These are phyloP conservation scores for Zaprionus lachaisei DNA, from an alignment of 1,140 invertebrate genomes.

Conservation along the genomic window DNA sequence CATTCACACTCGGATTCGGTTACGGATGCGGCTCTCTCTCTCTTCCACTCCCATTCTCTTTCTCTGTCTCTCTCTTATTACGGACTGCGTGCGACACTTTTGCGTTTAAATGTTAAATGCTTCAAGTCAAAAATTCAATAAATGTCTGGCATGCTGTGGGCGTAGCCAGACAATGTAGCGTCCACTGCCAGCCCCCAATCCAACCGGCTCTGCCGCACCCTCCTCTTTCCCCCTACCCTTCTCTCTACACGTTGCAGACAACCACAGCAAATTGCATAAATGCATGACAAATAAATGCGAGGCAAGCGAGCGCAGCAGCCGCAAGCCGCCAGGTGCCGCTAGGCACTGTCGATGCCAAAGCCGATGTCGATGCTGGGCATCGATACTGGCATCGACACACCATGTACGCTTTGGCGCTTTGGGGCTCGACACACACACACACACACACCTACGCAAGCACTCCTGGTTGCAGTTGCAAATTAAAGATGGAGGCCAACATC, in stretches of 20 bases:
- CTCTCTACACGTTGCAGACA: constrained; percentile 49
- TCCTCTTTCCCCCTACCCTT: not conserved
- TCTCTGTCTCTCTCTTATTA: constrained; percentile 7
- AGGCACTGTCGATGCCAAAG: not conserved
- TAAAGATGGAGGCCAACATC: constrained; percentile 12
- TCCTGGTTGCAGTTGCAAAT: constrained; percentile 1
- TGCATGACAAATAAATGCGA: constrained; percentile 11
- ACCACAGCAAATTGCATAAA: constrained; percentile 10
- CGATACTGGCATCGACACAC: constrained; percentile 11
- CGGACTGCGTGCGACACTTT: constrained; percentile 52
- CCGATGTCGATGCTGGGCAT: constrained; percentile 2
- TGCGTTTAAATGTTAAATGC: constrained; percentile 69
- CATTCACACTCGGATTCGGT: not conserved
- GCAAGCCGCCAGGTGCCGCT: constrained; percentile 1
- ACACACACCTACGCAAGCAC: not conserved
- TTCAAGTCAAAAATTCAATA: constrained; percentile 77
- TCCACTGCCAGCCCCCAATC: not conserved
- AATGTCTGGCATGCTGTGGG: constrained; percentile 57
- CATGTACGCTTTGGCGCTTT: constrained; percentile 3
- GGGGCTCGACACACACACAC: not conserved
- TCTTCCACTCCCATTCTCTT: not conserved
- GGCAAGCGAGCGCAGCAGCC: not conserved
- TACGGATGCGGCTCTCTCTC: not conserved
- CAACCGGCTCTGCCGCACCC: not conserved
- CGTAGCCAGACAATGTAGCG: constrained; percentile 34